Evolutionary conservation across 2,888 invertebrate genomes (phyloP).

Genomic region (Ectropis crepuscularia): DNA sequence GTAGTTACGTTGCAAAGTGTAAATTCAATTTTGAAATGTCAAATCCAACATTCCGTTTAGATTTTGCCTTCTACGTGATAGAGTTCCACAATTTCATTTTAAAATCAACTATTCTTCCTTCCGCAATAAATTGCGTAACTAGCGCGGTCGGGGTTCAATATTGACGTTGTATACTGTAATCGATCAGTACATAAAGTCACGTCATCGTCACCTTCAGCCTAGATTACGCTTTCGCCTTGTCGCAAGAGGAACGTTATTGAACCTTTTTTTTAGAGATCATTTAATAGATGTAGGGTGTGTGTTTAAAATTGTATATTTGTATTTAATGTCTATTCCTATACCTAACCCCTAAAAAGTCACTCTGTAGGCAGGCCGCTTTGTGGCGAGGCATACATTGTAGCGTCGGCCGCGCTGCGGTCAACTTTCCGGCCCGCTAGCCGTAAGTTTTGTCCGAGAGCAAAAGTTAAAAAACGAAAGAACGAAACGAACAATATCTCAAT

Average conservation of each 20-base stretch:
- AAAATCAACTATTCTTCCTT: constrained; percentile 33
- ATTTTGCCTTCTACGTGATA: constrained; percentile 12
- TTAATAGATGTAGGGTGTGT: too few relatives aligned
- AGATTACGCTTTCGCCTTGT: background rate
- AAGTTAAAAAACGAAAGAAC: too few relatives aligned
- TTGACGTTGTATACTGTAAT: constrained; percentile 12
- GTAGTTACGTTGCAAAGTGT: background rate
- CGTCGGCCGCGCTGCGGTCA: too few relatives aligned
- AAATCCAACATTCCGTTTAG: constrained; percentile 3
- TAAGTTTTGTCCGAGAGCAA: too few relatives aligned
- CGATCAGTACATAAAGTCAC: constrained; percentile 12
- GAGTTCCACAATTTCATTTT: constrained; percentile 31
- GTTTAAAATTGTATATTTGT: too few relatives aligned
- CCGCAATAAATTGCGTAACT: constrained; percentile 34
- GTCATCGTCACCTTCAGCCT: too few relatives aligned
- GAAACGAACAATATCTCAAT: too few relatives aligned
- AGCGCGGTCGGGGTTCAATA: constrained; percentile 27
- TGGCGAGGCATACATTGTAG: too few relatives aligned
- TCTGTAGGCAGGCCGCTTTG: too few relatives aligned
- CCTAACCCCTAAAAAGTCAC: too few relatives aligned
- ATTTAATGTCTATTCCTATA: too few relatives aligned
- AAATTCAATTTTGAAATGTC: background rate
- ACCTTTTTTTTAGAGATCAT: background rate
- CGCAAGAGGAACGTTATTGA: background rate
- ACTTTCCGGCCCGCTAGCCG: too few relatives aligned